These are phyloP conservation scores for Oreochromis aureus DNA, from an alignment of 2,113 vertebrate species.

Conservation along the genomic window DNA sequence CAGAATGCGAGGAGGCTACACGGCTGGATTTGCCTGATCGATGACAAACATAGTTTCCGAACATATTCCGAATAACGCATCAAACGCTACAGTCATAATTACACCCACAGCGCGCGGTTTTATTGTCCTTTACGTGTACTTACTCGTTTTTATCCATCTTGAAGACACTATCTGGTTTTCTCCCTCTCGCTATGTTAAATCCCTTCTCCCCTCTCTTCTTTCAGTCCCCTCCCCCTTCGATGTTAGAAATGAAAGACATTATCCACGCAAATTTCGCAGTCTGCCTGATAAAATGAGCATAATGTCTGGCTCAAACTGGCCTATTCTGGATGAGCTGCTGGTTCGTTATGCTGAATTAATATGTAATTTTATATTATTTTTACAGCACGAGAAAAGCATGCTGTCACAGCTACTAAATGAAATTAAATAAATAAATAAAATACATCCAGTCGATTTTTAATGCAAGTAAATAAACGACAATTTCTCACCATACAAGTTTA, in stretches of 20 bases:
- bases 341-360: neutral
- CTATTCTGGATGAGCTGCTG: neutral
- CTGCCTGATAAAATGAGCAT: conserved; percentile 26
- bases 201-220: conserved; percentile 74
- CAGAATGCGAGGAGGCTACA: conserved; percentile 24
- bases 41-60: conserved; percentile 41
- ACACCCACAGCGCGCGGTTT: neutral
- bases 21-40: conserved; percentile 29
- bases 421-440: neutral
- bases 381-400: neutral
- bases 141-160: conserved; percentile 82
- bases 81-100: neutral
- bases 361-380: neutral
- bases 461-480: neutral
- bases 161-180: conserved; percentile 70
- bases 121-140: conserved; percentile 46
- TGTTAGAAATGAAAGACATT: conserved; percentile 76
- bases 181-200: conserved; percentile 75
- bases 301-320: neutral
- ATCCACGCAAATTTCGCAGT: conserved; percentile 65
- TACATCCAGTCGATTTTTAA: neutral
- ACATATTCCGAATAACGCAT: neutral
- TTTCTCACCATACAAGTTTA: neutral
- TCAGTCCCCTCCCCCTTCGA: conserved; percentile 78
- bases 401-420: neutral